Conservation (phyloP, 2,888 invertebrate genomes). For the Lordiphosa fenestrarum region DNA sequence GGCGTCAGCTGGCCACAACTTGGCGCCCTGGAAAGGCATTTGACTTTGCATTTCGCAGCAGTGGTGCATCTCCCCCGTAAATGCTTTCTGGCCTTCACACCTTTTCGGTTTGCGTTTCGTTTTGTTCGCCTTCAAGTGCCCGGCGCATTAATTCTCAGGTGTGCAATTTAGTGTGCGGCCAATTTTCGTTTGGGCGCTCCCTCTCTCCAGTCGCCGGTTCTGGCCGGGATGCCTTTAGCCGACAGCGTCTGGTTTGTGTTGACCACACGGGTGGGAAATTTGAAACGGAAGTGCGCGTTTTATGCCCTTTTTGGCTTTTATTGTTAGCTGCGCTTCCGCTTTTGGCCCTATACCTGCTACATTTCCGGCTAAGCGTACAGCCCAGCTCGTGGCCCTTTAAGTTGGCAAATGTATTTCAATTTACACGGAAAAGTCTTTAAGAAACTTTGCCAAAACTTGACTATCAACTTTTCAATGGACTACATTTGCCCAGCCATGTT, state of each 20-base stretch:
- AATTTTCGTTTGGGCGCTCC: slow-evolving; percentile 61
- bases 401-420: slow-evolving; percentile 10
- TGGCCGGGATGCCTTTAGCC: slow-evolving; percentile 23
- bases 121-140: slow-evolving; percentile 51
- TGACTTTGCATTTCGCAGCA: slow-evolving; percentile 51
- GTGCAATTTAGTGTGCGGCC: slow-evolving; percentile 74
- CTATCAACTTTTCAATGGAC: slow-evolving; percentile 35
- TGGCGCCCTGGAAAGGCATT: slow-evolving; percentile 46
- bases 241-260: slow-evolving; percentile 43
- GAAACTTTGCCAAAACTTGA: slow-evolving; percentile 16
- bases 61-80: slow-evolving; percentile 29
- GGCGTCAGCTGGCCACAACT: slow-evolving; percentile 21
- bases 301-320: slow-evolving; percentile 65
- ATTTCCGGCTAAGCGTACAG: slow-evolving; percentile 40
- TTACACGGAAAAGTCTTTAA: slow-evolving; percentile 38
- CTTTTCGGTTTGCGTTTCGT: slow-evolving; percentile 21
- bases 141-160: slow-evolving; percentile 72
- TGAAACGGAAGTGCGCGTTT: slow-evolving; percentile 72
- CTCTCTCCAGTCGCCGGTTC: too few relatives aligned
- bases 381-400: slow-evolving; percentile 10
- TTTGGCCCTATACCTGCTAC: slow-evolving; percentile 22
- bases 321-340: slow-evolving; percentile 65
- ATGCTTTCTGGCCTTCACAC: slow-evolving; percentile 52
- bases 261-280: slow-evolving; percentile 64
- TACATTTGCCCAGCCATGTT: slow-evolving; percentile 59